Percentiles rank a stretch among this genome's conserved stretches.
phyloP scores from a whole-genome alignment of 2,113 vertebrate species.

The Sturnus vulgaris region DNA sequence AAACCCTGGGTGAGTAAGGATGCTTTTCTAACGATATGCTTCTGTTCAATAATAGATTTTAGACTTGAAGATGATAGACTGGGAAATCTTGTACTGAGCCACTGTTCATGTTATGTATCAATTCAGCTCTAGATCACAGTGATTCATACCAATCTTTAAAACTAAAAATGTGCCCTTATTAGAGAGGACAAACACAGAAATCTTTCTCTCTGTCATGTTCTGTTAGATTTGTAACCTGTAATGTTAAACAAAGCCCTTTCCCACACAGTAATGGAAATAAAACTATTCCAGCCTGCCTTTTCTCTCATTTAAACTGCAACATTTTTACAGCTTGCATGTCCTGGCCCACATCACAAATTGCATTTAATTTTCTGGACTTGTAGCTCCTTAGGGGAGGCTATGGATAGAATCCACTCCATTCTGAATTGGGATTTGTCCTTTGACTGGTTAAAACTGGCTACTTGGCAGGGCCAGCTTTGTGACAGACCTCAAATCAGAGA shows the following conservation, averaged over 20 bases:
- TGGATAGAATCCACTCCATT: background rate
- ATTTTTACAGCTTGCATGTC: background rate
- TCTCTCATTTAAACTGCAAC: background rate
- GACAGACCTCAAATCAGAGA: background rate
- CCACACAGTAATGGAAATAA: background rate
- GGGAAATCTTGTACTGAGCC: background rate
- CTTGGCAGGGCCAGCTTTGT: background rate
- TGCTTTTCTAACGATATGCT: background rate
- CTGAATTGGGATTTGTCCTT: background rate
- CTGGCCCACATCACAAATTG: background rate
- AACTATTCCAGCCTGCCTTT: background rate
- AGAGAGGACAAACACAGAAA: background rate
- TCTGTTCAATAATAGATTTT: background rate
- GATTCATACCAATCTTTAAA: background rate
- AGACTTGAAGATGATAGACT: background rate
- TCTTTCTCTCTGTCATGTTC: background rate
- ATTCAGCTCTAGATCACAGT: background rate
- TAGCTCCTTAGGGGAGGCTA: background rate
- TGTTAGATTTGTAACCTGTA: background rate
- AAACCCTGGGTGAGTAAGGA: background rate
- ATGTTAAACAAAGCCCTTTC: background rate
- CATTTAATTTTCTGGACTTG: background rate
- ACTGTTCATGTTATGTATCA: background rate
- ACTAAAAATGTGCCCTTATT: background rate
- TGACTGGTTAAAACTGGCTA: background rate